Base-by-base conservation (phyloP, 2,888 invertebrate species). In the Pelosia muscerda region DNA sequence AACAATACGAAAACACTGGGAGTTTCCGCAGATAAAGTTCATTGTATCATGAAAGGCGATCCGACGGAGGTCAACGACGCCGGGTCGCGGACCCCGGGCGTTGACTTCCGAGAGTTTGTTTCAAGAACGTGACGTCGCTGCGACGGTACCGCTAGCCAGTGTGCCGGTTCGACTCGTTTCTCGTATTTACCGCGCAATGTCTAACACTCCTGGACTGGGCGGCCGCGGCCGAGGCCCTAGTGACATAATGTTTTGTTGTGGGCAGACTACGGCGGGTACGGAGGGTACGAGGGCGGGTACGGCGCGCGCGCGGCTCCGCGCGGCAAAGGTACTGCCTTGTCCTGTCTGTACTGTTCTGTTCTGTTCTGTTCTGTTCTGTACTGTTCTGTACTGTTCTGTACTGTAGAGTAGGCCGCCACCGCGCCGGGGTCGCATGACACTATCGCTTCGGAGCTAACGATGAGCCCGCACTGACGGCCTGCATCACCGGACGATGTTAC, bases 231-330 rank as follows among this genome's bases (percentile, higher is more conserved):
- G n/a, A n/a, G n/a, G n/a, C n/a, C n/a, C n/a, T n/a, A n/a, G 23
- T 10, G 23, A 96, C 64, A 59, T 96, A 95, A 95, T 84, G 88
- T 89, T 88, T 90, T 92, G 87, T 92, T 91, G 96, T 95, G 95
- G 95, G 95, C 96, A 97, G 97, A 97, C 96, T 97, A 97, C 96
- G 97, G 97, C 96, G 96, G 97, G 93, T 97, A 97, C 96, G 97
- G 97, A 96, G 97, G 97, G 96, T 97, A 97, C 96, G 97, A 97
- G 95, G 97, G 97, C 96, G 97, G 97, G 96, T 97, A 97, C 93
- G 97, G 97, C 96, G 97, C 97, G 95, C 97, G 97, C 95, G 96
- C 97, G 95, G 96, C 97, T 95, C 97, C 97, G 95, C 97, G 97
- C 96, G 96, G 97, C 95, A 98, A 98, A 98, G 98, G 98, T 97